Percentiles rank a stretch among this genome's conserved stretches.
Conservation (phyloP, 2,888 invertebrate species). For the Chironomus riparius region DNA sequence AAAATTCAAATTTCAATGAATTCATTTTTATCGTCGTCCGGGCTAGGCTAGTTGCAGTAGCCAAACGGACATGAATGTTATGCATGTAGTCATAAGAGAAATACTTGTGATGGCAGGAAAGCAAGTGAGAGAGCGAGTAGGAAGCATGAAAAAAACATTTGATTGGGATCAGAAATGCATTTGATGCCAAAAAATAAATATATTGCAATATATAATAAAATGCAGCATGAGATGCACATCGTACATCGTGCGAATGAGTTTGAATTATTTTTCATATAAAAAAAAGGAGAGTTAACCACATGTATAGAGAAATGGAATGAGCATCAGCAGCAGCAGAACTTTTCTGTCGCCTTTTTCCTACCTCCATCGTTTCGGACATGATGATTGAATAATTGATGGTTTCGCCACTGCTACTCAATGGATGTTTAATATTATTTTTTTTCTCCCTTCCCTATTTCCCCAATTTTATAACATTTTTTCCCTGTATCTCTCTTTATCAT, state of each 20-base stretch:
- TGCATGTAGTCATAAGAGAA: too few species aligned
- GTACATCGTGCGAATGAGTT: neutral
- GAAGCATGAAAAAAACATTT: slow-evolving; percentile 1
- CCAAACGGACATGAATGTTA: neutral
- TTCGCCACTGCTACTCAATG: neutral
- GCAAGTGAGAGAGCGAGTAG: neutral
- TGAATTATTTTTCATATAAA: neutral
- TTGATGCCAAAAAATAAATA: neutral
- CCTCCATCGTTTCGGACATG: neutral
- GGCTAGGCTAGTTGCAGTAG: neutral
- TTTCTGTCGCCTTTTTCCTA: slow-evolving; percentile 1
- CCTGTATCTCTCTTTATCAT: neutral
- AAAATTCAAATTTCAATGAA: slow-evolving; percentile 23
- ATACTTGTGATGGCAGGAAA: neutral
- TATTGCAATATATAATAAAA: neutral
- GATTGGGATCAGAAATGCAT: slow-evolving; percentile 10
- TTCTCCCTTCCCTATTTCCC: neutral
- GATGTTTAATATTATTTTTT: neutral
- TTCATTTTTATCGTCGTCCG: neutral
- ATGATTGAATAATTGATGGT: slow-evolving; percentile 3
- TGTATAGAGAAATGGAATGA: too few species aligned
- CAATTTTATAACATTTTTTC: neutral
- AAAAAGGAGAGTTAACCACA: slow-evolving; percentile 1
- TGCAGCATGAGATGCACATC: neutral
- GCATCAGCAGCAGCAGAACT: neutral